Conservation (phyloP, 2,888 invertebrate species). For the Hipparchia semele region DNA sequence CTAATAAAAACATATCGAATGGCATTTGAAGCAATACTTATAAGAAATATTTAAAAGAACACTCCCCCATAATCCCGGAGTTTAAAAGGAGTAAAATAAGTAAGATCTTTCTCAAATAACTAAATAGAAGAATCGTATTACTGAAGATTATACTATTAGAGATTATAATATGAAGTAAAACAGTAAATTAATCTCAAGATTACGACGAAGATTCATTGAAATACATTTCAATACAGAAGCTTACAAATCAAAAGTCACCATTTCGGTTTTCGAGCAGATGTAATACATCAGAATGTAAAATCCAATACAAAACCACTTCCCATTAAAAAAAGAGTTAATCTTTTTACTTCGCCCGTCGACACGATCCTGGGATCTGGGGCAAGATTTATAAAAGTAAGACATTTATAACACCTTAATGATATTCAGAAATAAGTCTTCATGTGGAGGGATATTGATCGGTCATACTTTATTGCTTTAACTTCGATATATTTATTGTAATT, state of each 20-base stretch:
- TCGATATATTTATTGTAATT: background rate
- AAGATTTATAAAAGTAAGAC: conserved; percentile 25
- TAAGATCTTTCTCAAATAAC: background rate
- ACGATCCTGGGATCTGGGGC: conserved; percentile 39
- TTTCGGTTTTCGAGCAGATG: conserved; percentile 3
- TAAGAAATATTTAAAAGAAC: background rate
- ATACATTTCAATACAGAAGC: background rate
- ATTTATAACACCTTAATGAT: background rate
- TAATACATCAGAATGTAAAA: background rate
- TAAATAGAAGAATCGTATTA: background rate
- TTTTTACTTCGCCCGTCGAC: conserved; percentile 51
- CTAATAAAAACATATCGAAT: background rate
- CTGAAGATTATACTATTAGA: background rate
- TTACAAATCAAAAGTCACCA: background rate
- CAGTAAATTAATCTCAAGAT: background rate
- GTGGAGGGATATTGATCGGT: too few species aligned
- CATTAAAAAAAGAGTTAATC: conserved; percentile 46
- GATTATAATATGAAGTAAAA: background rate
- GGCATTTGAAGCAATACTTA: background rate
- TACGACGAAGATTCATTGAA: background rate
- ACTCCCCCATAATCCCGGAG: background rate
- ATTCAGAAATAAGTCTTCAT: background rate
- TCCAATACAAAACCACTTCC: background rate
- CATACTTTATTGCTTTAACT: too few species aligned
- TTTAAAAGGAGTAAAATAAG: background rate